Percentiles rank a stretch among this genome's conserved stretches.
phyloP scores from a whole-genome alignment of 1,140 invertebrate genomes.

The Pogonomyrmex californicus region DNA sequence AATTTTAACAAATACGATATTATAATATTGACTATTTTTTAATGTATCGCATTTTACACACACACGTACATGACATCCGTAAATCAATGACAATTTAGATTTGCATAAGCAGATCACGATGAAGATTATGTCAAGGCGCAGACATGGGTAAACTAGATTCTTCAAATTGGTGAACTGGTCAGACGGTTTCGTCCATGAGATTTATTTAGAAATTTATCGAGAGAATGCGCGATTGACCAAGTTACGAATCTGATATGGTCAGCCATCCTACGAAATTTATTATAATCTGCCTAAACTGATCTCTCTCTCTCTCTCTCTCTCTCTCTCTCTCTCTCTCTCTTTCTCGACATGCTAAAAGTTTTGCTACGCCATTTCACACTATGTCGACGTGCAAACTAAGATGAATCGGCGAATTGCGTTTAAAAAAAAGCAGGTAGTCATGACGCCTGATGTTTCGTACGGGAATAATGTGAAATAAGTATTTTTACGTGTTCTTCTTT shows the following conservation, averaged over 20 bases:
- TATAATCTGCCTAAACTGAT: background rate
- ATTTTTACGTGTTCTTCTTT: conserved; percentile 70
- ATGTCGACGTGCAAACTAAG: conserved; percentile 3
- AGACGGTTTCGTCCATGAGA: background rate
- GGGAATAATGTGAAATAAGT: conserved; percentile 68
- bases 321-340: too few species aligned
- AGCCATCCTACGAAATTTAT: background rate
- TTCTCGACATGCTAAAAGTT: background rate
- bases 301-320: too few species aligned
- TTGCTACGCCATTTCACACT: background rate
- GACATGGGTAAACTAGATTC: conserved; percentile 18
- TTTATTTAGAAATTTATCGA: conserved; percentile 10
- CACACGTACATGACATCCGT: background rate
- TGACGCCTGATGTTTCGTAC: background rate
- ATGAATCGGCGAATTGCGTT: background rate
- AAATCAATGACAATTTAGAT: conserved; percentile 6
- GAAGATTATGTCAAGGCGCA: conserved; percentile 19
- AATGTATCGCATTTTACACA: background rate
- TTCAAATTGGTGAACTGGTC: conserved; percentile 19
- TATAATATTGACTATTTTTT: background rate
- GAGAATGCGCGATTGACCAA: conserved; percentile 16
- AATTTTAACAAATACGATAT: background rate
- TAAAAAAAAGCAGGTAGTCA: conserved; percentile 54
- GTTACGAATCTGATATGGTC: background rate
- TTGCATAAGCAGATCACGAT: conserved; percentile 31